Evolutionary conservation across 2,888 invertebrate genomes (phyloP).

Genomic region (Rotaria magnacalcarata): DNA sequence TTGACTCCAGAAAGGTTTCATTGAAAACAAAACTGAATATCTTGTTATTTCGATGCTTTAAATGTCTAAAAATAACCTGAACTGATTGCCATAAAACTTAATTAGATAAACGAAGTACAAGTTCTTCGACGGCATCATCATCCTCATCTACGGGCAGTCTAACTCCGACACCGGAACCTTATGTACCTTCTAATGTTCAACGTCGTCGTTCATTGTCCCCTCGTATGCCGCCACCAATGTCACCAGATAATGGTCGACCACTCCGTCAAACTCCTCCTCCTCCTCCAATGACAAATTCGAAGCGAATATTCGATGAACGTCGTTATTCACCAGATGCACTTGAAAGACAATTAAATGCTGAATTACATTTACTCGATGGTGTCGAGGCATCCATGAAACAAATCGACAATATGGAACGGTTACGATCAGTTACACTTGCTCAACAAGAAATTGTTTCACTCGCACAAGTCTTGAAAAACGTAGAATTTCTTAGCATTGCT

Average conservation of each 20-base stretch:
- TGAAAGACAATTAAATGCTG: slow-evolving; percentile 65
- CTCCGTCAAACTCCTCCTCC: background rate
- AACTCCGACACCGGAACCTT: background rate
- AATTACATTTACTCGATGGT: slow-evolving; percentile 65
- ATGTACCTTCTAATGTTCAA: background rate
- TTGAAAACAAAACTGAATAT: no score
- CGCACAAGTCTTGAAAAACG: slow-evolving; percentile 54
- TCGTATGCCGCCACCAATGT: background rate
- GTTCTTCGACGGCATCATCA: background rate
- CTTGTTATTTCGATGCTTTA: no score
- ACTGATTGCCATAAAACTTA: no score
- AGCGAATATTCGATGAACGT: slow-evolving; percentile 53
- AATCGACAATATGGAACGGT: slow-evolving; percentile 64
- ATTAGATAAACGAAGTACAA: background rate
- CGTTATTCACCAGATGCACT: slow-evolving; percentile 66
- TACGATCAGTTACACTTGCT: slow-evolving; percentile 55
- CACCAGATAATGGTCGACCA: background rate
- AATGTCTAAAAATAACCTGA: no score
- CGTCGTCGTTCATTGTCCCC: slow-evolving; percentile 13
- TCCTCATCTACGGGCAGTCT: background rate
- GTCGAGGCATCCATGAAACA: slow-evolving; percentile 65
- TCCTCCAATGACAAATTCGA: background rate
- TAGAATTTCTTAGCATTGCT: background rate
- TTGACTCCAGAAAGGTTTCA: no score
- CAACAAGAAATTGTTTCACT: slow-evolving; percentile 59